phyloP scores from a whole-genome alignment of 2,888 invertebrate genomes.

The Morpho achilles region DNA sequence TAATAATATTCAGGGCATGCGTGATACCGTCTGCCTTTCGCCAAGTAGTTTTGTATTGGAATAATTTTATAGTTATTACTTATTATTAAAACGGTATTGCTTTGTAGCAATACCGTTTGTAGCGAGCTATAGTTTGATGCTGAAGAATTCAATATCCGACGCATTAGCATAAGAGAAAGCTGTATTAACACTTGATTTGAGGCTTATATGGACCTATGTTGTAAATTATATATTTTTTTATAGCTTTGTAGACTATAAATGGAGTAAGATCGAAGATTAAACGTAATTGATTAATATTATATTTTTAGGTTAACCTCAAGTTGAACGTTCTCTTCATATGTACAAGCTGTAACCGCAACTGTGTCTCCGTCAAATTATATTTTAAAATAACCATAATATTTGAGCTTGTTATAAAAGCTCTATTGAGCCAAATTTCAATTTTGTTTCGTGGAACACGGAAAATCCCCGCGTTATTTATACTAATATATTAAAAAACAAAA shows the following conservation, averaged over 20 bases:
- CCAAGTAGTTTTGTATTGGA: slow-evolving; percentile 72
- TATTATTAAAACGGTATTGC: slow-evolving; percentile 60
- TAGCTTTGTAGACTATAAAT: slow-evolving; percentile 4
- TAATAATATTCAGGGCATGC: slow-evolving; percentile 65
- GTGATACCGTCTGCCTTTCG: slow-evolving; percentile 72
- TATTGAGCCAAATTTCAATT: too few species aligned
- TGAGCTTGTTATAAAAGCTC: too few species aligned
- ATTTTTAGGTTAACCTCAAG: too few species aligned
- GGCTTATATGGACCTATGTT: slow-evolving; percentile 4
- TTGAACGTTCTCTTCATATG: too few species aligned
- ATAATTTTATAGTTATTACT: slow-evolving; percentile 77
- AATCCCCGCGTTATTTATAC: too few species aligned
- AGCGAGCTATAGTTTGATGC: slow-evolving; percentile 22
- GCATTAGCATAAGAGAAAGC: slow-evolving; percentile 30
- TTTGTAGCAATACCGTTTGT: too few species aligned
- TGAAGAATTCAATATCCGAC: slow-evolving; percentile 24
- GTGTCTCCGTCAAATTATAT: too few species aligned
- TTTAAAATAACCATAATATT: too few species aligned
- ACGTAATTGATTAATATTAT: too few species aligned
- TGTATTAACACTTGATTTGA: slow-evolving; percentile 11
- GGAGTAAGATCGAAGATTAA: neutral
- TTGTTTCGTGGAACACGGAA: too few species aligned
- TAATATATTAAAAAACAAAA: too few species aligned
- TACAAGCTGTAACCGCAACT: too few species aligned
- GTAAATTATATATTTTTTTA: slow-evolving; percentile 8